phyloP scores from a whole-genome alignment of 2,113 vertebrate species.

The Pavo muticus region DNA sequence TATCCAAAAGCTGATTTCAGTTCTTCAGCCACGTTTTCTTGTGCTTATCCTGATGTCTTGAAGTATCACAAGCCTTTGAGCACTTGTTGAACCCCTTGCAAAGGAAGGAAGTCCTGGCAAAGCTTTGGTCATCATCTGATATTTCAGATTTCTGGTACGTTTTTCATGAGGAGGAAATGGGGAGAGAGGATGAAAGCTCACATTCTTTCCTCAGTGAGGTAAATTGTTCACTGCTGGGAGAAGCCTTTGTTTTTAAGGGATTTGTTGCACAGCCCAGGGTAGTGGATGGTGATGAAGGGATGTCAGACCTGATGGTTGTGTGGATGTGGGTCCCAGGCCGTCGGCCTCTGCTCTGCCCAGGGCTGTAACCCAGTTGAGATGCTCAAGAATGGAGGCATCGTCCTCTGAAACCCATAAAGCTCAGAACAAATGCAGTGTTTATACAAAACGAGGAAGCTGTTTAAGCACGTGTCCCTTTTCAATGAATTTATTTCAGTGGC shows the following conservation, averaged over 20 bases:
- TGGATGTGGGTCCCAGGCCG: not conserved
- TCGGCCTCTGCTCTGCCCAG: not conserved
- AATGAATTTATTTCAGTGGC: not conserved
- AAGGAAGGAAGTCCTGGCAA: not conserved
- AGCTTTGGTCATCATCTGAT: not conserved
- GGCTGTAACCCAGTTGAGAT: not conserved
- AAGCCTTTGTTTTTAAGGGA: not conserved
- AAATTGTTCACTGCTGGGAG: too few relatives aligned
- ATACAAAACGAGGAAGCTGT: not conserved
- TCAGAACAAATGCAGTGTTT: not conserved
- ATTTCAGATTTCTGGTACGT: not conserved
- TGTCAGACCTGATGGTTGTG: not conserved
- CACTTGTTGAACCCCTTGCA: not conserved
- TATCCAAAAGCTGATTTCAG: not conserved
- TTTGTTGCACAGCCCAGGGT: not conserved
- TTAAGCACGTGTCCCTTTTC: not conserved
- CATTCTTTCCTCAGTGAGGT: not conserved
- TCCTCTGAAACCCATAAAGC: not conserved
- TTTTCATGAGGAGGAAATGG: not conserved
- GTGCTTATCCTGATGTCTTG: not conserved
- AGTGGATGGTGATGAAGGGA: not conserved
- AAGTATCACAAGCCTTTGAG: not conserved
- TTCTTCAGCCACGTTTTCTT: not conserved
- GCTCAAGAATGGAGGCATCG: not conserved
- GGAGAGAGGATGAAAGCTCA: too few relatives aligned